These are phyloP conservation scores for Coenonympha glycerion DNA, from an alignment of 2,888 invertebrate species.

Conservation along the genomic window DNA sequence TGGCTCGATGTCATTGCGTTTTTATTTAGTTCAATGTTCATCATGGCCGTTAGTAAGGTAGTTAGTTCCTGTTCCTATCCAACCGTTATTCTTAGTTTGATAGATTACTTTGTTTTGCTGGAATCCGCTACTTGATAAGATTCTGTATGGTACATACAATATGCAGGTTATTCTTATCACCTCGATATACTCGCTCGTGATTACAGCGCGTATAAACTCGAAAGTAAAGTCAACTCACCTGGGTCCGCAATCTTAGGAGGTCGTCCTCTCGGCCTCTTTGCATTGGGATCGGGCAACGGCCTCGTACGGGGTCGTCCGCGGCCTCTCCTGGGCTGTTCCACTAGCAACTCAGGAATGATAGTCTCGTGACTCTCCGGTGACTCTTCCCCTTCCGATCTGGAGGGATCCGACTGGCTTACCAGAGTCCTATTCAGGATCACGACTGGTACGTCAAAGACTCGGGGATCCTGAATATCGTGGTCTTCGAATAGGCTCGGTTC, in stretches of 20 bases:
- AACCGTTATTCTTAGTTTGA: too few relatives aligned
- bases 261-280: neutral
- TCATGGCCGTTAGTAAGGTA: too few relatives aligned
- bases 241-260: neutral
- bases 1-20: too few relatives aligned
- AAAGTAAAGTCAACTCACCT: neutral
- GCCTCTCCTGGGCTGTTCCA: neutral
- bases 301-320: neutral
- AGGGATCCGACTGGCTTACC: neutral
- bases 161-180: too few relatives aligned
- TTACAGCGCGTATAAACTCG: neutral
- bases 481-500: neutral
- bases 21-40: too few relatives aligned
- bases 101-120: too few relatives aligned
- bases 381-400: neutral
- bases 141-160: too few relatives aligned
- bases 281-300: neutral
- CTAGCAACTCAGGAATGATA: neutral
- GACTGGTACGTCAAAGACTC: neutral
- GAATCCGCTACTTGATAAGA: too few relatives aligned
- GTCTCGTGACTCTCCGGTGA: neutral
- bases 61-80: too few relatives aligned
- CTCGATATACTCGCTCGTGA: too few relatives aligned
- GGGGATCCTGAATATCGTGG: neutral
- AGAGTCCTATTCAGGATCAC: neutral